phyloP scores from a whole-genome alignment of 2,113 vertebrate species.

The Girardinichthys multiradiatus region DNA sequence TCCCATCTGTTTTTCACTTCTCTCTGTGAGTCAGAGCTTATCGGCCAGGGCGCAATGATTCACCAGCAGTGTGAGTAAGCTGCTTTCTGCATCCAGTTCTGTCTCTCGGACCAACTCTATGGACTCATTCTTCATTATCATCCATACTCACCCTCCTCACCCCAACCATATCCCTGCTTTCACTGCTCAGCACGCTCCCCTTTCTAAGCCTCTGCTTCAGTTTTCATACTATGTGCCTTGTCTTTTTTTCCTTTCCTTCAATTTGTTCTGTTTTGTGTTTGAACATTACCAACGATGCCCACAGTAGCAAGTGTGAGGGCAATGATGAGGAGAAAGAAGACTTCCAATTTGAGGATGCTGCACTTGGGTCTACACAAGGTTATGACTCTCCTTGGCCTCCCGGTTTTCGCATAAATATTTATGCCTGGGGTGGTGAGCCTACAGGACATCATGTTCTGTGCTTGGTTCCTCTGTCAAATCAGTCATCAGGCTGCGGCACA shows the following conservation, averaged over 20 bases:
- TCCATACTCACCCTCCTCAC: conserved; percentile 37
- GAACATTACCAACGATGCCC: conserved; percentile 10
- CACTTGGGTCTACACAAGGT: conserved; percentile 50
- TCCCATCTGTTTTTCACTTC: conserved; percentile 41
- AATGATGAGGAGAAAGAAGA: conserved; percentile 18
- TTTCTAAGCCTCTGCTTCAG: conserved; percentile 9
- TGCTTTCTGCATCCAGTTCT: conserved; percentile 66
- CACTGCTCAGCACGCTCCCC: conserved; percentile 17
- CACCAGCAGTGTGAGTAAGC: conserved; percentile 73
- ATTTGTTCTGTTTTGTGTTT: conserved; percentile 9
- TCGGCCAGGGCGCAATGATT: conserved; percentile 67
- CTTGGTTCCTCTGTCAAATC: conserved; percentile 69
- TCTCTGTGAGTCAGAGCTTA: conserved; percentile 72
- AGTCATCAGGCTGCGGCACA: conserved; percentile 64
- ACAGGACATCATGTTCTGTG: conserved; percentile 59
- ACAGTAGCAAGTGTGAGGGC: not conserved
- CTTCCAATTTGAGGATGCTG: conserved; percentile 31
- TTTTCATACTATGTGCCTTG: conserved; percentile 10
- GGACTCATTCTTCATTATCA: conserved; percentile 62
- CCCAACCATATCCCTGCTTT: conserved; percentile 44
- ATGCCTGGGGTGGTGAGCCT: conserved; percentile 59
- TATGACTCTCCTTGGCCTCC: conserved; percentile 66
- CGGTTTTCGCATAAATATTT: conserved; percentile 69
- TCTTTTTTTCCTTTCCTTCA: not conserved
- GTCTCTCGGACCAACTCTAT: conserved; percentile 59